These are phyloP conservation scores for Nerophis lumbriciformis DNA, from an alignment of 2,113 vertebrate species.

Conservation along the genomic window DNA sequence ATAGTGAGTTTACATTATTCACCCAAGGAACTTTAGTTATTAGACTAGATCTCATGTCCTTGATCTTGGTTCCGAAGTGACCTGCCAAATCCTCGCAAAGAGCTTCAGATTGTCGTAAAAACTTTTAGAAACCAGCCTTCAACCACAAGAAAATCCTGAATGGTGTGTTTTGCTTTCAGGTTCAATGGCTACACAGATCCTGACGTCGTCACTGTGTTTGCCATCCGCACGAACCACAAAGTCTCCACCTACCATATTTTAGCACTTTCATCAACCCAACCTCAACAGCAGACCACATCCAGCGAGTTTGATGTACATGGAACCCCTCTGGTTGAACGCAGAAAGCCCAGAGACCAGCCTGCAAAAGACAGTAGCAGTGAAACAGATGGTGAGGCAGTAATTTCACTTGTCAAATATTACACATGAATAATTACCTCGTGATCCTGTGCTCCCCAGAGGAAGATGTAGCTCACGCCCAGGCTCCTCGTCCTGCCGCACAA, in stretches of 20 bases:
- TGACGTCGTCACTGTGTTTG: constrained; percentile 72
- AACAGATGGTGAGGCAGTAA: constrained; percentile 19
- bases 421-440: not conserved
- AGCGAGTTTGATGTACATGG: not conserved
- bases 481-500: constrained; percentile 7
- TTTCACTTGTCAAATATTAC: not conserved
- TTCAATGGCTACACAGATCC: constrained; percentile 71
- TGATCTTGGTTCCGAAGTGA: no score
- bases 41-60: no score
- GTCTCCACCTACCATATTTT: constrained; percentile 79
- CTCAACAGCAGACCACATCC: constrained; percentile 26
- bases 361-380: constrained; percentile 30
- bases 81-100: no score
- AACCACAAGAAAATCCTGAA: not conserved
- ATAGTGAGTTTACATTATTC: no score
- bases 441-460: constrained; percentile 25
- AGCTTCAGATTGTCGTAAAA: no score
- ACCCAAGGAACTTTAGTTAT: no score
- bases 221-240: constrained; percentile 74
- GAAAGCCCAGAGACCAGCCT: constrained; percentile 28
- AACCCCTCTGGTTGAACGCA: constrained; percentile 21
- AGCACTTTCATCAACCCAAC: constrained; percentile 33
- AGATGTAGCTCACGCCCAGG: constrained; percentile 7
- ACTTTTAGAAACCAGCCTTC: not conserved
- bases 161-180: constrained; percentile 53